Percentiles rank a stretch among this genome's conserved stretches.
Conservation (phyloP, 1,140 invertebrate genomes). For the Drosophila nannoptera region DNA sequence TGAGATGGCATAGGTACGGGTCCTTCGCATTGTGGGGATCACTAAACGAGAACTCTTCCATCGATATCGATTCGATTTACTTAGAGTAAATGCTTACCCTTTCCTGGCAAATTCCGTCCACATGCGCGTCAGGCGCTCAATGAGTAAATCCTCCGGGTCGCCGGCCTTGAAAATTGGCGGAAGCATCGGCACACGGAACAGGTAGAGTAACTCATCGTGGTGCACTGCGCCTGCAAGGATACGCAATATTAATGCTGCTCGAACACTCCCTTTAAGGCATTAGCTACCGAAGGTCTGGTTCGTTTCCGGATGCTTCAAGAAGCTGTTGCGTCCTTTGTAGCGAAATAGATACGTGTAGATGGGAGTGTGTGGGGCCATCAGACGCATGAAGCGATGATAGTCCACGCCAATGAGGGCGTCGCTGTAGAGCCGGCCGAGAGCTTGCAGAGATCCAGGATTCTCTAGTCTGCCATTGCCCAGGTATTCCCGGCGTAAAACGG, state of each 20-base stretch:
- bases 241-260: neutral
- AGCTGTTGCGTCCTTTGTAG: constrained; percentile 81
- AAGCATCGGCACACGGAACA: constrained; percentile 80
- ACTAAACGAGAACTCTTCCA: constrained; percentile 19
- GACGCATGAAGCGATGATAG: constrained; percentile 79
- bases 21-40: constrained; percentile 60
- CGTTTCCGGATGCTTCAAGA: constrained; percentile 78
- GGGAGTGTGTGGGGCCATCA: constrained; percentile 78
- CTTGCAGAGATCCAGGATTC: constrained; percentile 47
- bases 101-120: constrained; percentile 80
- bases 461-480: constrained; percentile 31
- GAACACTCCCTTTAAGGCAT: neutral
- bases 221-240: constrained; percentile 80
- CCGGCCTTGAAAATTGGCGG: constrained; percentile 77
- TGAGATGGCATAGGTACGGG: constrained; percentile 60
- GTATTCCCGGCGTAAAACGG: constrained; percentile 51
- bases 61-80: too few relatives aligned
- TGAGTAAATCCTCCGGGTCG: constrained; percentile 79
- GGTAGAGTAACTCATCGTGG: constrained; percentile 83
- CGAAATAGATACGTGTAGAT: constrained; percentile 81
- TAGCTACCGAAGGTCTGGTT: constrained; percentile 78
- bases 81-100: constrained; percentile 67
- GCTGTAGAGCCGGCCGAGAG: constrained; percentile 77
- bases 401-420: constrained; percentile 80
- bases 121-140: constrained; percentile 80